These are phyloP conservation scores for Priocnemis perturbator DNA, from an alignment of 2,888 invertebrate species.

Conservation along the genomic window DNA sequence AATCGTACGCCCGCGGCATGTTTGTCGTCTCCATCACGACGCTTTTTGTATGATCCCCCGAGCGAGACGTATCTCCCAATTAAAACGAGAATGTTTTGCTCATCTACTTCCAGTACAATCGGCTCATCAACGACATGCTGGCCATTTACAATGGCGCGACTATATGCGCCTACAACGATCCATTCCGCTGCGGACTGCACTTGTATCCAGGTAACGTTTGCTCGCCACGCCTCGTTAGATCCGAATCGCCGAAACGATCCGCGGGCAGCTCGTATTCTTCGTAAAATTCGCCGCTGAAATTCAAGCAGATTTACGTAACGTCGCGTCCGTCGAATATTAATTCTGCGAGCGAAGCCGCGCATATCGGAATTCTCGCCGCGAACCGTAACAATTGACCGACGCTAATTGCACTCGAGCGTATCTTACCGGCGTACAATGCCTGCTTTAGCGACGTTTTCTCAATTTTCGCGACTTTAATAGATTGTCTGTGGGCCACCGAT, in stretches of 20 bases:
- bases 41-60: no score
- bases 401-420: background rate
- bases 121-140: constrained; percentile 91
- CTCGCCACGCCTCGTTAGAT: background rate
- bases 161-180: constrained; percentile 90
- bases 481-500: no score
- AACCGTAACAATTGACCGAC: no score
- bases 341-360: constrained; percentile 20
- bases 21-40: no score
- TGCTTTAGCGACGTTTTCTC: no score
- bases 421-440: no score
- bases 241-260: no score
- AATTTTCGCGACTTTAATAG: no score
- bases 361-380: constrained; percentile 18
- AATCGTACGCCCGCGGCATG: no score
- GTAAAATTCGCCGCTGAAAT: background rate
- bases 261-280: background rate
- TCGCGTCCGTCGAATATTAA: background rate
- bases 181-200: constrained; percentile 87
- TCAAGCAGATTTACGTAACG: constrained; percentile 24
- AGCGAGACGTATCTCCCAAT: no score
- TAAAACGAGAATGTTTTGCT: no score
- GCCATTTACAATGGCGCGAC: constrained; percentile 91
- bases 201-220: constrained; percentile 84
- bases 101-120: constrained; percentile 84